Conservation (phyloP, 2,888 invertebrate genomes). For the Stenodera caucasica region DNA sequence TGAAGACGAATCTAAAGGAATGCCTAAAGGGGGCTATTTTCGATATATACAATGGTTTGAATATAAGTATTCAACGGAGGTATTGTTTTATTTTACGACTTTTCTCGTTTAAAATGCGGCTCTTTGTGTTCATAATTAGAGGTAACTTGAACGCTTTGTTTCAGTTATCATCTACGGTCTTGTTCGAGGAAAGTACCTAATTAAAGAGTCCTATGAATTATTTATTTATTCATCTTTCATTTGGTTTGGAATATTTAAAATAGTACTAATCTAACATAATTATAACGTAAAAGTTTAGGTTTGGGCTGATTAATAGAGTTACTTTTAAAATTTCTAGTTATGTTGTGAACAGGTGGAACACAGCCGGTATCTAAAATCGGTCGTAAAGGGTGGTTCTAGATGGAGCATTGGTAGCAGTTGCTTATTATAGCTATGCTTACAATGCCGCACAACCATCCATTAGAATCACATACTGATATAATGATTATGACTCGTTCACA, state of each 20-base stretch:
- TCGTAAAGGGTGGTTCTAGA: slow-evolving; percentile 29
- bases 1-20: not conserved
- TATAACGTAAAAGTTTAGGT: slow-evolving; percentile 24
- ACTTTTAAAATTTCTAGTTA: slow-evolving; percentile 26
- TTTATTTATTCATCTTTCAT: slow-evolving; percentile 25
- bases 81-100: slow-evolving; percentile 14
- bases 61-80: not conserved
- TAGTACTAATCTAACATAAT: slow-evolving; percentile 13
- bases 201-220: slow-evolving; percentile 23
- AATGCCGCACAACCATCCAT: slow-evolving; percentile 22
- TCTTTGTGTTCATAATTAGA: slow-evolving; percentile 25
- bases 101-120: slow-evolving; percentile 12
- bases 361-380: slow-evolving; percentile 27
- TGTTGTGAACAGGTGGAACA: slow-evolving; percentile 29
- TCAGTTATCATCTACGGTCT: slow-evolving; percentile 19
- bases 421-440: slow-evolving; percentile 28
- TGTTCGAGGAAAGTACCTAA: slow-evolving; percentile 22
- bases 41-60: not conserved
- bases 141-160: slow-evolving; percentile 25
- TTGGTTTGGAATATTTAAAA: slow-evolving; percentile 26
- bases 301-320: slow-evolving; percentile 28
- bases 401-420: slow-evolving; percentile 28
- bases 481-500: slow-evolving; percentile 31
- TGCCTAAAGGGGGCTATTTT: not conserved
- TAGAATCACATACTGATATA: slow-evolving; percentile 26